Evolutionary conservation across 2,113 vertebrate genomes (phyloP).

Genomic region (Erythrocercus mccallii): DNA sequence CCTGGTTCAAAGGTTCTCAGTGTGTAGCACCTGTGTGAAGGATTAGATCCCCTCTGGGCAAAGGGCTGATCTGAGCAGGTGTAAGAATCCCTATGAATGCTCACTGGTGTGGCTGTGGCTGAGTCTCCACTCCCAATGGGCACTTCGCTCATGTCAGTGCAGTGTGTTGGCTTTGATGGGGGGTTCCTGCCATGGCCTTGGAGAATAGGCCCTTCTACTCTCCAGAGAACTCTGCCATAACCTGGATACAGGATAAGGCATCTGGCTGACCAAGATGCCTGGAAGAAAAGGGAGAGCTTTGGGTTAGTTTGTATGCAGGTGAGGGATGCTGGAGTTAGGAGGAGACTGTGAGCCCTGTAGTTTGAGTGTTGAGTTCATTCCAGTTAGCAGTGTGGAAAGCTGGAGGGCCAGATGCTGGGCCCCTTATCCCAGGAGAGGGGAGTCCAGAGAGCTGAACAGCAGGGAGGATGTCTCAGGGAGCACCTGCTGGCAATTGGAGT

Average conservation of each 20-base stretch:
- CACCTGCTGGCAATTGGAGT: not conserved
- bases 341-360: not conserved
- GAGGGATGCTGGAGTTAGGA: not conserved
- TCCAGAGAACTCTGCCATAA: not conserved
- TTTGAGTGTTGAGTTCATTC: rapidly evolving
- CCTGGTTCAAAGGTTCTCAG: not conserved
- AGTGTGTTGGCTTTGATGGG: not conserved
- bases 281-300: not conserved
- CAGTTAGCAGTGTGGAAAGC: not conserved
- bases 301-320: not conserved
- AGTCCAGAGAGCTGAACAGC: not conserved
- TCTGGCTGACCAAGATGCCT: not conserved
- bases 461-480: not conserved
- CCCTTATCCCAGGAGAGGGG: not conserved
- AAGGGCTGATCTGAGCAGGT: not conserved
- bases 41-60: not conserved
- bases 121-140: rapidly evolving
- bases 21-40: rapidly evolving
- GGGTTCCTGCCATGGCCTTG: not conserved
- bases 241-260: not conserved
- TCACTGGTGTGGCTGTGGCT: rapidly evolving
- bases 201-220: not conserved
- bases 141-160: rapidly evolving
- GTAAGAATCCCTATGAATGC: not conserved
- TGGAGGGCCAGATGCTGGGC: not conserved